Percentiles rank a stretch among this genome's conserved stretches.
phyloP scores from a whole-genome alignment of 2,797 vertebrate genomes.

The Bradypus variegatus region DNA sequence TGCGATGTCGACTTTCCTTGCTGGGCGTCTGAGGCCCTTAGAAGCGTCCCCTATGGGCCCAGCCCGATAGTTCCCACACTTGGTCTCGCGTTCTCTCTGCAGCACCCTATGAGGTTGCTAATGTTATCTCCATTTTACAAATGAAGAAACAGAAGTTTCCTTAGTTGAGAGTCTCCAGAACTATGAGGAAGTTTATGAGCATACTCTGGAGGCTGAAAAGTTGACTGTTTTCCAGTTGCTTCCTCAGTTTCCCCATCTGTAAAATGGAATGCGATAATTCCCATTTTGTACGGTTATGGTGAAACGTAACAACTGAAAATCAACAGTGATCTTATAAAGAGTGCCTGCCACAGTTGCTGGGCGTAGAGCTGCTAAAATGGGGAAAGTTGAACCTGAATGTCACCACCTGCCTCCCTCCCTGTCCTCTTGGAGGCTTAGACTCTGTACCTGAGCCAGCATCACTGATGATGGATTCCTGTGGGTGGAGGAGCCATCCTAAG shows the following conservation, averaged over 20 bases:
- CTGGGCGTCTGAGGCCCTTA: not conserved
- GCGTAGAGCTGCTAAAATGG: not conserved
- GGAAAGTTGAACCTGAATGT: not conserved
- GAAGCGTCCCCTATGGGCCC: not conserved
- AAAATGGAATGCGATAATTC: not conserved
- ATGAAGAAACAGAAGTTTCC: not conserved
- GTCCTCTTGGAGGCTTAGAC: not conserved
- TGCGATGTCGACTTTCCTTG: not conserved
- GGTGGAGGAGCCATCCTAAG: not conserved
- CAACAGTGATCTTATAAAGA: not conserved
- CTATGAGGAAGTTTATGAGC: rapidly evolving
- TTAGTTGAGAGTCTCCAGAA: not conserved
- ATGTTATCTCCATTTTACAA: not conserved
- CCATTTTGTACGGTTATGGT: not conserved
- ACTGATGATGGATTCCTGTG: not conserved
- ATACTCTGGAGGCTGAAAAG: not conserved
- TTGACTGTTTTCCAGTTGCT: not conserved
- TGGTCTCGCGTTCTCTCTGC: too few species aligned
- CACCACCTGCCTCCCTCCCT: not conserved
- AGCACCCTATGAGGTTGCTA: not conserved
- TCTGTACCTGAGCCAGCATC: not conserved
- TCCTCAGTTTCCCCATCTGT: not conserved
- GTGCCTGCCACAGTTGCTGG: not conserved
- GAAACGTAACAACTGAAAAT: not conserved
- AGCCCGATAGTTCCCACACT: not conserved